Evolutionary conservation across 2,888 invertebrate genomes (phyloP).

Genomic region (Acanthacorydalis orientalis): DNA sequence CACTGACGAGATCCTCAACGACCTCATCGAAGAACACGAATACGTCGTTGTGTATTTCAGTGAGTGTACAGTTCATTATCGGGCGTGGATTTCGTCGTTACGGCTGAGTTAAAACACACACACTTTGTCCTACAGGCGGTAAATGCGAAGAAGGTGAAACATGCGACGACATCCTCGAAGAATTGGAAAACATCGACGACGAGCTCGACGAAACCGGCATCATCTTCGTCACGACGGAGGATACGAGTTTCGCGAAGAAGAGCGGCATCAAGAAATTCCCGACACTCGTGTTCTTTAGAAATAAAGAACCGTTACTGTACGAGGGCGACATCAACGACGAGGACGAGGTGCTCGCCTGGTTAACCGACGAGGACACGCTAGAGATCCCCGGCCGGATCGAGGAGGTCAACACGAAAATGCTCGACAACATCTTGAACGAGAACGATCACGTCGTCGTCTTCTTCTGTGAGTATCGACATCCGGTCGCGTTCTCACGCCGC

Average conservation of each 20-base stretch:
- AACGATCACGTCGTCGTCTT: slow-evolving; percentile 82
- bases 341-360: slow-evolving; percentile 80
- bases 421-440: slow-evolving; percentile 75
- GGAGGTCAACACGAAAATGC: slow-evolving; percentile 78
- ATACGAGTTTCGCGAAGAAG: slow-evolving; percentile 61
- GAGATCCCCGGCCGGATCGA: slow-evolving; percentile 88
- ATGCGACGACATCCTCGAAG: slow-evolving; percentile 70
- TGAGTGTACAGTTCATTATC: slow-evolving; percentile 28
- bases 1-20: slow-evolving; percentile 74
- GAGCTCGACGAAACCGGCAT: slow-evolving; percentile 86
- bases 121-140: slow-evolving; percentile 40
- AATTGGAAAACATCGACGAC: slow-evolving; percentile 83
- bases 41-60: slow-evolving; percentile 91
- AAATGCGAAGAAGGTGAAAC: slow-evolving; percentile 76
- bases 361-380: slow-evolving; percentile 77
- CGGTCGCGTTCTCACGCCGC: no score
- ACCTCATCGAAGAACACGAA: slow-evolving; percentile 77
- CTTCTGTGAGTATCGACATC: slow-evolving; percentile 65
- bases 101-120: no score
- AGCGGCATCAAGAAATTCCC: slow-evolving; percentile 74
- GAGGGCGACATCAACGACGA: slow-evolving; percentile 75
- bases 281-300: slow-evolving; percentile 75
- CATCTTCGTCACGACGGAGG: slow-evolving; percentile 86
- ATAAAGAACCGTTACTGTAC: slow-evolving; percentile 74
- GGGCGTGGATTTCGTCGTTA: no score